Conservation (phyloP, 2,888 invertebrate genomes). For the Pammene fasciana region DNA sequence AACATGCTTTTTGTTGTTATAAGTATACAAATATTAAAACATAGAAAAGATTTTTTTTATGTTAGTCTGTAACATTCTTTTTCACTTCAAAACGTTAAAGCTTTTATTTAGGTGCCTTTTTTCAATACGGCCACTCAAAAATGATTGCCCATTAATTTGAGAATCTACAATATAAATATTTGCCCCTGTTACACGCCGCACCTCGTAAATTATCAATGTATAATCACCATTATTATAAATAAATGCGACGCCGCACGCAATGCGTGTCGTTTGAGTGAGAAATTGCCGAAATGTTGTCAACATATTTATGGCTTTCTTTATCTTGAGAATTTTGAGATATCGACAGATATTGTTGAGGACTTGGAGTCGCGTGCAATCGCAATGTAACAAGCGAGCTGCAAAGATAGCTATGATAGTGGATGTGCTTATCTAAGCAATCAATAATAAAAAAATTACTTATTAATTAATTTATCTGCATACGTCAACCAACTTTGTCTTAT, state of each 20-base stretch:
- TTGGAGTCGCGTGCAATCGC: conserved; percentile 19
- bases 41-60: too few relatives aligned
- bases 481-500: not conserved
- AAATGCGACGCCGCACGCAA: conserved; percentile 11
- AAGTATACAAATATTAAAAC: too few relatives aligned
- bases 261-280: conserved; percentile 48
- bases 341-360: conserved; percentile 32
- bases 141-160: not conserved
- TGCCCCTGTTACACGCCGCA: not conserved
- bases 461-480: not conserved
- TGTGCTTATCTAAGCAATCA: not conserved
- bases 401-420: too few relatives aligned
- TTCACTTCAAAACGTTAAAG: too few relatives aligned
- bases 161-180: not conserved
- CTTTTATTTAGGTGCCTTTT: too few relatives aligned
- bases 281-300: conserved; percentile 14
- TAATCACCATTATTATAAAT: conserved; percentile 34
- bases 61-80: too few relatives aligned
- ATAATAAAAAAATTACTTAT: not conserved
- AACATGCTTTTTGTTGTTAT: too few relatives aligned
- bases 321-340: conserved; percentile 39
- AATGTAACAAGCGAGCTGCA: not conserved
- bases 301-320: conserved; percentile 31
- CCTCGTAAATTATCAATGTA: not conserved
- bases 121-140: too few relatives aligned